These are phyloP conservation scores for Solen grandis DNA, from an alignment of 1,140 invertebrate species.

Conservation along the genomic window DNA sequence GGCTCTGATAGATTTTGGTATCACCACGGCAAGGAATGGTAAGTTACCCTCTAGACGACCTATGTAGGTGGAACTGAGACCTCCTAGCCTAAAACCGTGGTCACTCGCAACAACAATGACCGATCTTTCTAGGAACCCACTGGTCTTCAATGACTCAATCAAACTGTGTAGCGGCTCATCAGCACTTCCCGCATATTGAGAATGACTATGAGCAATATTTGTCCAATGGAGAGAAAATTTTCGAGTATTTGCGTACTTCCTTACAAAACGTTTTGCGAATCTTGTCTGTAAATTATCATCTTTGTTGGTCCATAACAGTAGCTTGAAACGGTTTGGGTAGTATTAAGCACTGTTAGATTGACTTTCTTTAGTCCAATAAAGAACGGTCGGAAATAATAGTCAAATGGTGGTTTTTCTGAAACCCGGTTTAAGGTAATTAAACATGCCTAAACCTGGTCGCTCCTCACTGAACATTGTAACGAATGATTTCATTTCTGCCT, in stretches of 20 bases:
- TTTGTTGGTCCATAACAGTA: neutral
- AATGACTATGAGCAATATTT: conserved; percentile 17
- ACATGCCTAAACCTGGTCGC: conserved; percentile 87
- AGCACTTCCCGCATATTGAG: neutral
- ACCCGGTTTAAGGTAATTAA: conserved; percentile 90
- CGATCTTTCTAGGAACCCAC: neutral
- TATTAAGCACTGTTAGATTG: conserved; percentile 23
- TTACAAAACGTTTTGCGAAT: neutral
- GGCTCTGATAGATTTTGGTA: conserved; percentile 15
- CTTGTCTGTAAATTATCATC: neutral
- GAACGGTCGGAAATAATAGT: conserved; percentile 91
- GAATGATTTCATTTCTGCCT: conserved; percentile 85
- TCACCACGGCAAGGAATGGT: neutral
- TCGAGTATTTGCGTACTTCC: neutral
- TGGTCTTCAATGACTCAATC: conserved; percentile 31
- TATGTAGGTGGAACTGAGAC: neutral
- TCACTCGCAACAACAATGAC: conserved; percentile 28
- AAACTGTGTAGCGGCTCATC: conserved; percentile 62
- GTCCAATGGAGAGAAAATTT: neutral
- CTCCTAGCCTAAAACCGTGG: conserved; percentile 25
- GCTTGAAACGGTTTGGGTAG: neutral
- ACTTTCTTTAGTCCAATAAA: conserved; percentile 65
- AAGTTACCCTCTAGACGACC: conserved; percentile 21
- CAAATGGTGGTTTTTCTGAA: conserved; percentile 89
- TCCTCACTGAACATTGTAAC: conserved; percentile 91